These are phyloP conservation scores for Drosophila paramelanica DNA, from an alignment of 2,888 invertebrate species.

Conservation along the genomic window DNA sequence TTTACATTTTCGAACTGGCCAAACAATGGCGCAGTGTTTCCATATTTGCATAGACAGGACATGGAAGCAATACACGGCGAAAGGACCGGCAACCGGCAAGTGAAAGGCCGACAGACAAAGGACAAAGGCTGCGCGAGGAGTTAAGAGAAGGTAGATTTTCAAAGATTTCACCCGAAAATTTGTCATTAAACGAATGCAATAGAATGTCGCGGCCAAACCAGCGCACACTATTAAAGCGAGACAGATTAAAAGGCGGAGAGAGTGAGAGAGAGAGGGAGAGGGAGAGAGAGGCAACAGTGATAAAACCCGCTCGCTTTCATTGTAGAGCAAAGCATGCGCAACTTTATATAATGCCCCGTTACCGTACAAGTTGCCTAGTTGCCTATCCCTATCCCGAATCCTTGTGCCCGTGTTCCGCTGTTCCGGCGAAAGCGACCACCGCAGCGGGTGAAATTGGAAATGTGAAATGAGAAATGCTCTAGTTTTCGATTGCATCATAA, in stretches of 20 bases:
- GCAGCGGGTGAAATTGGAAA: conserved; percentile 64
- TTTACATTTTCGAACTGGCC: conserved; percentile 49
- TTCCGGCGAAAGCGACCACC: conserved; percentile 54
- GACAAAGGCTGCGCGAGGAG: conserved; percentile 47
- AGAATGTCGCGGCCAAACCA: background rate
- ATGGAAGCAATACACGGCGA: conserved; percentile 4
- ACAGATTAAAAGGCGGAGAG: background rate
- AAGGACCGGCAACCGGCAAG: conserved; percentile 9
- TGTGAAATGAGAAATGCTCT: conserved; percentile 39
- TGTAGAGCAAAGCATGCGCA: conserved; percentile 40
- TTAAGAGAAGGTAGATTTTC: conserved; percentile 35
- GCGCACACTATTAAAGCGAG: conserved; percentile 13
- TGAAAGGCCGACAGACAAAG: conserved; percentile 19
- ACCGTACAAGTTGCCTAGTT: conserved; percentile 33
- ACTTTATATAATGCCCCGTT: conserved; percentile 66
- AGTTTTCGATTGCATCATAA: conserved; percentile 69
- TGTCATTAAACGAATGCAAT: conserved; percentile 34
- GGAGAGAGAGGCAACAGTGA: conserved; percentile 1
- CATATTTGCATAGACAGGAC: conserved; percentile 46
- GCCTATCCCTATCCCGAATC: conserved; percentile 8
- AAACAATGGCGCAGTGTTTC: conserved; percentile 35
- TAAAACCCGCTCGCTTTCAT: conserved; percentile 56
- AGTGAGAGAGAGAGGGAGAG: background rate
- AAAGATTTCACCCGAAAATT: conserved; percentile 37
- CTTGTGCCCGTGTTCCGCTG: conserved; percentile 6